A percentile compares a stretch with the other conserved stretches of the same genome.
Evolutionary conservation across 2,888 invertebrate genomes (phyloP).

Genomic region (Aphrophora alni): DNA sequence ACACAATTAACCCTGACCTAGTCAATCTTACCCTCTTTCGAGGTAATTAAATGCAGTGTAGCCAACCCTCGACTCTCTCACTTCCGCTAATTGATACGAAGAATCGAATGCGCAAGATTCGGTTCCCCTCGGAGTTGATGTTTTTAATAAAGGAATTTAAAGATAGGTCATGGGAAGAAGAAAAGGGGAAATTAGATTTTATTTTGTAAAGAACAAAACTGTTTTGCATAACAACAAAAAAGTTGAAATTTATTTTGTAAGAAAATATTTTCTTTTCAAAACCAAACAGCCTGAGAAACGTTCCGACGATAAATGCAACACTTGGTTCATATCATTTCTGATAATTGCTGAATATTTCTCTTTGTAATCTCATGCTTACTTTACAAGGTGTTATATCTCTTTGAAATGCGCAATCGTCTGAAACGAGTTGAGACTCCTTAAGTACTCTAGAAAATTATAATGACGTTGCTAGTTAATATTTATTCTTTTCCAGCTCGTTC

Average conservation of each 20-base stretch:
- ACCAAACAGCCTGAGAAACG: not conserved
- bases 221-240: not conserved
- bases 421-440: not conserved
- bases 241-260: not conserved
- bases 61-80: not conserved
- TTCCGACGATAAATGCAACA: not conserved
- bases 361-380: not conserved
- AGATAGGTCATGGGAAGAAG: constrained; percentile 20
- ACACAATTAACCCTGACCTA: constrained; percentile 37
- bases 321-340: too few relatives aligned
- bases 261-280: not conserved
- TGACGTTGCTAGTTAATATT: not conserved
- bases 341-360: constrained; percentile 6
- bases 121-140: not conserved
- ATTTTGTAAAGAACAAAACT: not conserved
- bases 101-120: constrained; percentile 34
- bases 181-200: constrained; percentile 20
- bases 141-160: constrained; percentile 30
- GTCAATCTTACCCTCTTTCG: not conserved
- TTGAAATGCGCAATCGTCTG: not conserved
- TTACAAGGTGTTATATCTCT: not conserved
- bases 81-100: constrained; percentile 31
- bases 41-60: constrained; percentile 25
- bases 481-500: not conserved
- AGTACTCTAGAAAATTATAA: not conserved